phyloP scores from a whole-genome alignment of 2,888 invertebrate species.

The Philaethria dido region DNA sequence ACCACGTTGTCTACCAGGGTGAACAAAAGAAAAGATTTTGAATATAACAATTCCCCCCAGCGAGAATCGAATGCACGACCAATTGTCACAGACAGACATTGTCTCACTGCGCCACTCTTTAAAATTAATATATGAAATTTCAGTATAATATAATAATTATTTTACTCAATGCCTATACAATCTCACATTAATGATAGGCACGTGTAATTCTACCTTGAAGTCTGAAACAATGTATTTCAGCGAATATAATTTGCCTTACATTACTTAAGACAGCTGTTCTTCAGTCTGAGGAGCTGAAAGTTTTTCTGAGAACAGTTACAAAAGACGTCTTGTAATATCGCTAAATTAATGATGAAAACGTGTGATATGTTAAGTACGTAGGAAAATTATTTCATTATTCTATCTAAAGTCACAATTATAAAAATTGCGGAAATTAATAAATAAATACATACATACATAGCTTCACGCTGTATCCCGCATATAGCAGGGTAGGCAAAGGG shows the following conservation, averaged over 20 bases:
- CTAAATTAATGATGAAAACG: neutral
- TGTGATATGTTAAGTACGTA: too few relatives aligned
- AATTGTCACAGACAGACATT: too few relatives aligned
- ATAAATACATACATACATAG: too few relatives aligned
- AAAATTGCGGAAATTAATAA: too few relatives aligned
- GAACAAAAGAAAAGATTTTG: too few relatives aligned
- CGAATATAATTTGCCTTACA: neutral
- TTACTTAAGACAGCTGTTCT: neutral
- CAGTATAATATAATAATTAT: neutral
- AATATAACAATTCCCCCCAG: too few relatives aligned
- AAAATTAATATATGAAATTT: neutral
- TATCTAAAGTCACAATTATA: too few relatives aligned
- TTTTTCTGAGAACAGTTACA: neutral
- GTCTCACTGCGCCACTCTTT: neutral
- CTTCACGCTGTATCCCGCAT: too few relatives aligned
- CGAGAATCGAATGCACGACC: too few relatives aligned
- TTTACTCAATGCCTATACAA: neutral
- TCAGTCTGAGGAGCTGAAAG: neutral
- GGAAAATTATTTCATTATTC: too few relatives aligned
- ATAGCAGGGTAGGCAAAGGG: too few relatives aligned
- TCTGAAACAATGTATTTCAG: neutral
- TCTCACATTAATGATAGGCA: neutral
- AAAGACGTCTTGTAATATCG: neutral
- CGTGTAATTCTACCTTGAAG: neutral
- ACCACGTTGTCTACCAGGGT: too few relatives aligned